These are phyloP conservation scores for Orientallactaga bullata DNA, from an alignment of 2,113 vertebrate species.

Conservation along the genomic window DNA sequence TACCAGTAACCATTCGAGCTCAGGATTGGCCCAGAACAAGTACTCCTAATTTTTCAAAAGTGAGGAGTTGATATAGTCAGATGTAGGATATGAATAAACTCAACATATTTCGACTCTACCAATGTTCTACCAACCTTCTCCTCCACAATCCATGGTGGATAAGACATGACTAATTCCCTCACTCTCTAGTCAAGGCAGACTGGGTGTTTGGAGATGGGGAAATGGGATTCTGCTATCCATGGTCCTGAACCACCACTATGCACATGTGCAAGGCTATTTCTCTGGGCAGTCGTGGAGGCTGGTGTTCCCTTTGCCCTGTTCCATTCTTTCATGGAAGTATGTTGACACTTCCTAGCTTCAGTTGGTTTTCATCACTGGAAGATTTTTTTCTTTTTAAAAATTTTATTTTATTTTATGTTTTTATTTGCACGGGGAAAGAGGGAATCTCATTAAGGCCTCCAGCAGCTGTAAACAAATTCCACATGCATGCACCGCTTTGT, in stretches of 20 bases:
- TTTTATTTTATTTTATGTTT: no score
- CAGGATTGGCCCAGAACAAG: not conserved
- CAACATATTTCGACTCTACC: not conserved
- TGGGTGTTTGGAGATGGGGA: not conserved
- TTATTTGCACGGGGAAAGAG: no score
- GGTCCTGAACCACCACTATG: not conserved
- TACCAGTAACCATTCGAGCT: not conserved
- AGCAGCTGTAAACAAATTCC: no score
- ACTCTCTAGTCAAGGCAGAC: not conserved
- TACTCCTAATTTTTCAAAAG: not conserved
- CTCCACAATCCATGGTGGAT: not conserved
- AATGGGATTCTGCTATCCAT: rapidly evolving
- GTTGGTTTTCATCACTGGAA: not conserved
- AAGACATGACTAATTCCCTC: not conserved
- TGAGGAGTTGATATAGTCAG: not conserved
- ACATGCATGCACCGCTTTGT: no score
- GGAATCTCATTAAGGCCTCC: no score
- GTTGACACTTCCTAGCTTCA: not conserved
- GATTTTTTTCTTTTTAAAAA: not conserved
- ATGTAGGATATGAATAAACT: not conserved
- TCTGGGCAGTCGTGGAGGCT: not conserved
- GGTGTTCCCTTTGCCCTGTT: not conserved
- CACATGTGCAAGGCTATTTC: not conserved
- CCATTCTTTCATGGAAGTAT: not conserved
- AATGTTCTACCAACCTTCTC: not conserved